phyloP scores from a whole-genome alignment of 2,797 vertebrate genomes.

The Hoplostethus atlanticus region DNA sequence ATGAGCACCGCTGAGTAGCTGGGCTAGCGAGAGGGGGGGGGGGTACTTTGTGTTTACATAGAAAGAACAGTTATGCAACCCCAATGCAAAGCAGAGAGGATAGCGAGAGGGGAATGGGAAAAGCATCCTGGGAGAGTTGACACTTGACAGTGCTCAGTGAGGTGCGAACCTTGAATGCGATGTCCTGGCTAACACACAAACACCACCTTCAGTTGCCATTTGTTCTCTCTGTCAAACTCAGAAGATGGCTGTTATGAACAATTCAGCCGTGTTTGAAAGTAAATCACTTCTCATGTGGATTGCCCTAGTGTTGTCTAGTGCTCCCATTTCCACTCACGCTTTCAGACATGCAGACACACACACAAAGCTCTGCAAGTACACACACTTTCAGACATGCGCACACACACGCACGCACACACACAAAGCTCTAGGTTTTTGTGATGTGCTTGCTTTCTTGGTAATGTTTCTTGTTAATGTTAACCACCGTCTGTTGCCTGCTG shows the following conservation, averaged over 20 bases:
- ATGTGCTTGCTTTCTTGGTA: too few species aligned
- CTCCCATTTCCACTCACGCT: slow-evolving; percentile 31
- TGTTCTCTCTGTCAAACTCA: slow-evolving; percentile 47
- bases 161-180: slow-evolving; percentile 68
- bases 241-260: slow-evolving; percentile 42
- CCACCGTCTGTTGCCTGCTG: too few species aligned
- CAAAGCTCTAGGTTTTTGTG: too few species aligned
- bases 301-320: slow-evolving; percentile 11
- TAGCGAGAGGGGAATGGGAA: slow-evolving; percentile 35
- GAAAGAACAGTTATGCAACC: slow-evolving; percentile 72
- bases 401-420: neutral
- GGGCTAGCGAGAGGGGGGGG: slow-evolving; percentile 24
- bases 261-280: slow-evolving; percentile 56
- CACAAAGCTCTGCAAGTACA: neutral
- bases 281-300: slow-evolving; percentile 45
- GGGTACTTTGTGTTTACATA: slow-evolving; percentile 67
- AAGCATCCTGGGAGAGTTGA: slow-evolving; percentile 78
- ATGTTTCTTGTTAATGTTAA: too few species aligned
- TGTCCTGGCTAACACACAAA: slow-evolving; percentile 65
- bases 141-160: slow-evolving; percentile 78
- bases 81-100: slow-evolving; percentile 57
- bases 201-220: slow-evolving; percentile 62
- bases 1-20: slow-evolving; percentile 1
- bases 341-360: neutral
- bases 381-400: neutral